Base-by-base conservation (phyloP, 2,888 invertebrate species). In the Sicus ferrugineus region DNA sequence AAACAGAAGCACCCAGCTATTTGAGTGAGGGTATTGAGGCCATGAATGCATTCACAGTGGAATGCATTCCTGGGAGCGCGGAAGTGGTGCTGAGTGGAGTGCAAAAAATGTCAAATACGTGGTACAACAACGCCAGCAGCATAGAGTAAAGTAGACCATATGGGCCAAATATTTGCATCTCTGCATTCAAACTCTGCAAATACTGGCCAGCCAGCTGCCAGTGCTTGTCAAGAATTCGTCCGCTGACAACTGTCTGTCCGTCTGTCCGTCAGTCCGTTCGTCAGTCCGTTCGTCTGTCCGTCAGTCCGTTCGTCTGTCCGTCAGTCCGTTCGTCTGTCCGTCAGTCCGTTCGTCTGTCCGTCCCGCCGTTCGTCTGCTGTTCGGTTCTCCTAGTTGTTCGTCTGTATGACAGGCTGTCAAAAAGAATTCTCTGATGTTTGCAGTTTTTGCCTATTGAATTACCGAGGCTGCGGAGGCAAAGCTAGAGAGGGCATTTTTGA, bases 401-500 rank as follows among this genome's bases (percentile, higher is more conserved):
- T 30, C 59, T 7, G 30, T 59, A 16, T 28, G 58, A 31, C 26
- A 46, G 26, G 30, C 56, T 67, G 66, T 67, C 66, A 67, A 67
- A 67, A 67, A 31, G 59, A 59, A 61, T 67, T 58, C 66, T 66
- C 58, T 58, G 61, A 61, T 21, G 67, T 31, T 67, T 50, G 59
- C 50, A 61, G 48, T 67, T 61, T 71, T 67, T 61, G 70, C 70
- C 73, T 74, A 75, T 75, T 74, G 73, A 75, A 75, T 75, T 76
- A 74, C 75, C 64, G 23, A 34, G 38, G 11, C 38, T 38, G 63
- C 73, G 63, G 68, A 63, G 23, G 58, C 58, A 72, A 69, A 70
- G 68, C 75, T 72, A 69, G 70, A 70, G 76, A 73, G 74, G n/a
- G n/a, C n/a, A 75, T 74, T 76, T 74, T 71, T 72, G 72, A 67